phyloP scores from a whole-genome alignment of 2,797 vertebrate species.

The Muscicapa comitata region DNA sequence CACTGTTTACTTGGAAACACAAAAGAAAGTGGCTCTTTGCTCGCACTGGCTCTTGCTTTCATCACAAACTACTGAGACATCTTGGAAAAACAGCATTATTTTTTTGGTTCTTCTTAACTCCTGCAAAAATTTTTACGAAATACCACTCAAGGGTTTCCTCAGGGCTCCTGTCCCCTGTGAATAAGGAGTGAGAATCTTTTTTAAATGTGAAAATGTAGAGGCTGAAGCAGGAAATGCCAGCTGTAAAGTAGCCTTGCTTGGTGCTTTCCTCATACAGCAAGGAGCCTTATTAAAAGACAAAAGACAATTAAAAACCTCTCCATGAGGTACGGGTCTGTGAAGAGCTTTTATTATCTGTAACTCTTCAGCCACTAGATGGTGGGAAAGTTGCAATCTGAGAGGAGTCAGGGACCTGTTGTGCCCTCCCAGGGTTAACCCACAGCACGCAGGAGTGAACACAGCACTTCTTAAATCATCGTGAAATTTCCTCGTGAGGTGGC shows the following conservation, averaged over 20 bases:
- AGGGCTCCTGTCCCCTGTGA: background rate
- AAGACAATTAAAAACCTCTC: background rate
- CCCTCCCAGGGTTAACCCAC: background rate
- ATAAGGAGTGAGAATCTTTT: background rate
- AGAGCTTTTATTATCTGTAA: background rate
- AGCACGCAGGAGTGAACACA: background rate
- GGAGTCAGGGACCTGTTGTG: background rate
- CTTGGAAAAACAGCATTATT: background rate
- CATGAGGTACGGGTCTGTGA: background rate
- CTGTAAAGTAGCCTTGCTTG: background rate
- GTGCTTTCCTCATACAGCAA: background rate
- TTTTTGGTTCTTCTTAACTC: background rate
- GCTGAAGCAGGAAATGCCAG: background rate
- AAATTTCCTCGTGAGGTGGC: background rate
- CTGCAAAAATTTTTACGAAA: background rate
- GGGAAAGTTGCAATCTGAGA: conserved; percentile 20
- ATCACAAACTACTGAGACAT: background rate
- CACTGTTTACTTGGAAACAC: conserved; percentile 1
- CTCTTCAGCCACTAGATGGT: conserved; percentile 55
- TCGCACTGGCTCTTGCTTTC: background rate
- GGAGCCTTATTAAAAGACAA: background rate
- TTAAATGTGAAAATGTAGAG: background rate
- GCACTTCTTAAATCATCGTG: background rate
- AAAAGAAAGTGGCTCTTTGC: background rate
- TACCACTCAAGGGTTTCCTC: background rate